Percentiles rank a stretch among this genome's conserved stretches.
phyloP scores from a whole-genome alignment of 2,113 vertebrate species.

The Kryptolebias marmoratus region DNA sequence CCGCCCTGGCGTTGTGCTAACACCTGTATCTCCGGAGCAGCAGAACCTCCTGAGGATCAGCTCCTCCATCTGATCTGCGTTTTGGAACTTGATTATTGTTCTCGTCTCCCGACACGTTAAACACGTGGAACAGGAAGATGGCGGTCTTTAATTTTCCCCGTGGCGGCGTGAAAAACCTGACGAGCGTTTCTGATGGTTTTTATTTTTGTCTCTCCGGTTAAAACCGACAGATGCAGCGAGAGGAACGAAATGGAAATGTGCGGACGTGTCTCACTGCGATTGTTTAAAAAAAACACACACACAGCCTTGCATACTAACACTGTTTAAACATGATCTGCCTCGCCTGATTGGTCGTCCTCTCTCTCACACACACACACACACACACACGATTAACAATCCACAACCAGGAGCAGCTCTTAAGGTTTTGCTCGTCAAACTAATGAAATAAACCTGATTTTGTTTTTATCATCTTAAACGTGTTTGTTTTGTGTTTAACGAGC shows the following conservation, averaged over 20 bases:
- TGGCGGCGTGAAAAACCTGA: too few relatives aligned
- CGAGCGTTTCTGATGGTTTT: background rate
- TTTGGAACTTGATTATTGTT: too few relatives aligned
- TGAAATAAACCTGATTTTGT: background rate
- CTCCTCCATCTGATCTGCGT: too few relatives aligned
- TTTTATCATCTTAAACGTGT: background rate
- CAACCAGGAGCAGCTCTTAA: background rate
- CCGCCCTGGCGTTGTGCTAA: too few relatives aligned
- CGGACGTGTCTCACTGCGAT: background rate
- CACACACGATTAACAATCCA: background rate
- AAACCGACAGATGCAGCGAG: background rate
- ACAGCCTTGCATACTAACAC: constrained; percentile 55
- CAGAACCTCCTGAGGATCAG: too few relatives aligned
- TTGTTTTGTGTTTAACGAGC: too few relatives aligned
- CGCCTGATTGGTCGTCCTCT: constrained; percentile 30
- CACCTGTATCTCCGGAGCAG: too few relatives aligned
- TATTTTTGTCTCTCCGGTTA: background rate
- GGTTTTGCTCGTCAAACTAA: too few relatives aligned
- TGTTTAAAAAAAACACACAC: background rate
- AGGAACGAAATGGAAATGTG: background rate
- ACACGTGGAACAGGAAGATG: too few relatives aligned
- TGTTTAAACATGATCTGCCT: constrained; percentile 20
- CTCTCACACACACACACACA: background rate
- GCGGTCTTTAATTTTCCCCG: too few relatives aligned
- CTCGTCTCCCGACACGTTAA: too few relatives aligned